Evolutionary conservation across 2,113 vertebrate species (phyloP).

Genomic region (Piaya cayana): DNA sequence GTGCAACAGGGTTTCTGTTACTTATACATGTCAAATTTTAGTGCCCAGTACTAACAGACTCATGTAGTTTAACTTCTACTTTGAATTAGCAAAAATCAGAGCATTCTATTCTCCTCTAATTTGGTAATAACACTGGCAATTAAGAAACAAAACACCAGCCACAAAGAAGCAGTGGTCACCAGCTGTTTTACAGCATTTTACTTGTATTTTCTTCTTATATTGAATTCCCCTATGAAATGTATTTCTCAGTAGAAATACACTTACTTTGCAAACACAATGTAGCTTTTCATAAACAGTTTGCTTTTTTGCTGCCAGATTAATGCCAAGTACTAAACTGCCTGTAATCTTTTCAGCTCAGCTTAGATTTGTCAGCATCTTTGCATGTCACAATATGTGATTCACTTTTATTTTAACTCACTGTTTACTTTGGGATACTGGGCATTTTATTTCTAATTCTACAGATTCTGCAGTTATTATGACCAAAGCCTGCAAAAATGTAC

Average conservation of each 20-base stretch:
- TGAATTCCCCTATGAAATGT: neutral
- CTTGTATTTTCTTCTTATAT: neutral
- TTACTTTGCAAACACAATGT: neutral
- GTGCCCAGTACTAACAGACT: neutral
- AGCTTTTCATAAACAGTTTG: neutral
- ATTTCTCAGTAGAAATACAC: neutral
- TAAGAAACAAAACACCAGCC: neutral
- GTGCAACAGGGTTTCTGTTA: neutral
- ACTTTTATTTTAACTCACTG: neutral
- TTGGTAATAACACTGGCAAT: neutral
- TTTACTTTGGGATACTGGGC: neutral
- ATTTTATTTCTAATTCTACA: neutral
- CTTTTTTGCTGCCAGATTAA: neutral
- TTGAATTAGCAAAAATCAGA: slow-evolving; percentile 5
- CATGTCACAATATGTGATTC: neutral
- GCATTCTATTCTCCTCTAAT: neutral
- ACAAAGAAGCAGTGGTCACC: neutral
- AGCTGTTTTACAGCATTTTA: neutral
- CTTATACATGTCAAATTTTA: neutral
- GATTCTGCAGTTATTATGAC: neutral
- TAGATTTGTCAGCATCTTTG: neutral
- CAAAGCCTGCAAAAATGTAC: neutral
- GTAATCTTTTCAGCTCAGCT: neutral
- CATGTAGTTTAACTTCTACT: neutral
- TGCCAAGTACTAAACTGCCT: neutral